phyloP scores from a whole-genome alignment of 2,797 vertebrate species.

The Thalassophryne amazonica region DNA sequence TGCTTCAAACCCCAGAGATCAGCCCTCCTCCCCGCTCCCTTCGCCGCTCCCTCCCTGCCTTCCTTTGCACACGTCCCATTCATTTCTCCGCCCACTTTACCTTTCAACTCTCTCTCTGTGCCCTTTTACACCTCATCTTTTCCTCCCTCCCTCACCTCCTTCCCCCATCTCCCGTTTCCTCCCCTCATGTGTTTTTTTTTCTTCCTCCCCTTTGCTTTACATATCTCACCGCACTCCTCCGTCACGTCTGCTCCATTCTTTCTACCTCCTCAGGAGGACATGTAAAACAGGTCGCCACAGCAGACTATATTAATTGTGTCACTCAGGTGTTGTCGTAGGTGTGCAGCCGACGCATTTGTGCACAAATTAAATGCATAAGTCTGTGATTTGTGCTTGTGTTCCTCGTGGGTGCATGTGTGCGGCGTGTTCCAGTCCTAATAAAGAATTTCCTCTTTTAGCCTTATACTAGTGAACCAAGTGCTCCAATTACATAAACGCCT shows the following conservation, averaged over 20 bases:
- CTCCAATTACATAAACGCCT: constrained; percentile 60
- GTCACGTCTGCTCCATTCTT: constrained; percentile 11
- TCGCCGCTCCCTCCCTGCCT: constrained; percentile 38
- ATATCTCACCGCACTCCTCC: neutral
- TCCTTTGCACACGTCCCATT: constrained; percentile 54
- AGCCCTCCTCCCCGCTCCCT: constrained; percentile 68
- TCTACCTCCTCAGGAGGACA: constrained; percentile 48
- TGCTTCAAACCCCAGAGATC: constrained; percentile 79
- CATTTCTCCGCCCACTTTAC: constrained; percentile 58
- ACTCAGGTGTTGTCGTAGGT: constrained; percentile 52
- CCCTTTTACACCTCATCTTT: constrained; percentile 40
- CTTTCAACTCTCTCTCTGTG: constrained; percentile 68
- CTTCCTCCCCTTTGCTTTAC: neutral
- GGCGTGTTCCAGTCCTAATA: constrained; percentile 32
- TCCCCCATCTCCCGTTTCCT: neutral
- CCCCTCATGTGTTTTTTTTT: no score
- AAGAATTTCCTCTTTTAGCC: constrained; percentile 44
- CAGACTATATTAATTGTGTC: constrained; percentile 35
- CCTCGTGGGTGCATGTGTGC: neutral
- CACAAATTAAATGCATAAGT: constrained; percentile 12
- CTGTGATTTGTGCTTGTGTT: neutral
- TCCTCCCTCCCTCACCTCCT: neutral
- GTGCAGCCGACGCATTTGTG: constrained; percentile 8
- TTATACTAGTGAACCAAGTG: constrained; percentile 43
- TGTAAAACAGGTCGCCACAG: constrained; percentile 65